A percentile compares a stretch with the other conserved stretches of the same genome.
phyloP scores from a whole-genome alignment of 2,113 vertebrate genomes.

The Petromus typicus region DNA sequence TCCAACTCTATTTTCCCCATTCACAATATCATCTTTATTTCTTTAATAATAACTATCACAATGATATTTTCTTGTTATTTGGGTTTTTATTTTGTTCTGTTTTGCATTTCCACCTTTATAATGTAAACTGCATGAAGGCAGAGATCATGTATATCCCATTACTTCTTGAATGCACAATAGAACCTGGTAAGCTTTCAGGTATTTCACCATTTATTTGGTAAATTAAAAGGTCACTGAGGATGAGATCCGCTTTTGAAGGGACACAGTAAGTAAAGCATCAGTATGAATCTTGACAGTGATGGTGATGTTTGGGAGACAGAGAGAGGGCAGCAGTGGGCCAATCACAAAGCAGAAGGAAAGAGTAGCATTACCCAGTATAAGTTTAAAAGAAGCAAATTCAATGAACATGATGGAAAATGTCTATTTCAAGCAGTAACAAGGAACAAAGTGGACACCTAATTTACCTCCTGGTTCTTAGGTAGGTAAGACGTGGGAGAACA shows the following conservation, averaged over 20 bases:
- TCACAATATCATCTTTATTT: neutral
- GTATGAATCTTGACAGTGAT: neutral
- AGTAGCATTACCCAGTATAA: neutral
- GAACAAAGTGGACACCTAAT: neutral
- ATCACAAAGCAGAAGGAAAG: neutral
- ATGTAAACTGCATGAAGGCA: neutral
- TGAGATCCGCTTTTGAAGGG: neutral
- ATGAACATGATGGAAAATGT: neutral
- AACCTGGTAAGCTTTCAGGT: neutral
- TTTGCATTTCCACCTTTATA: neutral
- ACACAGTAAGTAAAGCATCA: neutral
- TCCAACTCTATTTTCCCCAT: neutral
- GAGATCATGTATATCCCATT: neutral
- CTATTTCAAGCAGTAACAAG: neutral
- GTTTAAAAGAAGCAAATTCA: neutral
- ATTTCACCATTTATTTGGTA: neutral
- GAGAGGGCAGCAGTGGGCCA: neutral
- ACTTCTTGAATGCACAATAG: neutral
- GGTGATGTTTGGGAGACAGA: neutral
- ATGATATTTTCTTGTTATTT: conserved; percentile 26
- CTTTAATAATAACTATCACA: neutral
- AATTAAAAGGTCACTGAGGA: conserved; percentile 9
- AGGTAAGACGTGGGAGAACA: neutral
- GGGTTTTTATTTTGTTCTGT: neutral
- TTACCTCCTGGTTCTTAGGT: neutral